These are phyloP conservation scores for Epizoanthus rinbou DNA, from an alignment of 92 coral and sea anemone species.

Conservation along the genomic window DNA sequence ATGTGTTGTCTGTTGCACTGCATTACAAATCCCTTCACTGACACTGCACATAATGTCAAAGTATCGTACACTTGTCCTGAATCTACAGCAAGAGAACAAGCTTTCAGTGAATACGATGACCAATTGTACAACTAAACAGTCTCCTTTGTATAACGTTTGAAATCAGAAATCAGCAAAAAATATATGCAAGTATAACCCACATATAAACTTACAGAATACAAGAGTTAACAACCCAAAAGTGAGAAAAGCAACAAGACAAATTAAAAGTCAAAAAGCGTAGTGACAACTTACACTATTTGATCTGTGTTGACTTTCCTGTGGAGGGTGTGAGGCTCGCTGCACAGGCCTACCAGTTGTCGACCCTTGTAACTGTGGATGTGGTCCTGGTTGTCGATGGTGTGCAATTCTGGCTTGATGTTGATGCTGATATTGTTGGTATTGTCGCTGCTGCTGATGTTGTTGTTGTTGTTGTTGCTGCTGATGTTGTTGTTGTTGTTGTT, in stretches of 20 bases:
- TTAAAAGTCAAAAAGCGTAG: not conserved
- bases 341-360: constrained; percentile 34
- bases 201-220: too few species aligned
- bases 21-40: not conserved
- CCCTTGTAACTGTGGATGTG: constrained; percentile 43
- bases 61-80: constrained; percentile 18
- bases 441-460: constrained; percentile 52
- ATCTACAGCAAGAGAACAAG: not conserved
- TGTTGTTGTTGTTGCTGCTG: constrained; percentile 46
- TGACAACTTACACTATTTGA: constrained; percentile 27
- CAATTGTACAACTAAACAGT: not conserved
- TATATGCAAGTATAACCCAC: too few species aligned
- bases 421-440: constrained; percentile 61
- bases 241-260: too few species aligned
- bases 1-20: not conserved
- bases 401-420: constrained; percentile 46
- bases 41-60: not conserved
- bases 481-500: constrained; percentile 66
- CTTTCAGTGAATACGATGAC: not conserved
- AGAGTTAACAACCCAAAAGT: too few species aligned
- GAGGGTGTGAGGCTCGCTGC: constrained; percentile 14
- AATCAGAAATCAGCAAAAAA: too few species aligned
- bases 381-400: constrained; percentile 66
- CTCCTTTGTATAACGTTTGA: not conserved
- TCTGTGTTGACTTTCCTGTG: constrained; percentile 29